Evolutionary conservation across 2,113 vertebrate genomes (phyloP).

Genomic region (Nematolebias whitei): DNA sequence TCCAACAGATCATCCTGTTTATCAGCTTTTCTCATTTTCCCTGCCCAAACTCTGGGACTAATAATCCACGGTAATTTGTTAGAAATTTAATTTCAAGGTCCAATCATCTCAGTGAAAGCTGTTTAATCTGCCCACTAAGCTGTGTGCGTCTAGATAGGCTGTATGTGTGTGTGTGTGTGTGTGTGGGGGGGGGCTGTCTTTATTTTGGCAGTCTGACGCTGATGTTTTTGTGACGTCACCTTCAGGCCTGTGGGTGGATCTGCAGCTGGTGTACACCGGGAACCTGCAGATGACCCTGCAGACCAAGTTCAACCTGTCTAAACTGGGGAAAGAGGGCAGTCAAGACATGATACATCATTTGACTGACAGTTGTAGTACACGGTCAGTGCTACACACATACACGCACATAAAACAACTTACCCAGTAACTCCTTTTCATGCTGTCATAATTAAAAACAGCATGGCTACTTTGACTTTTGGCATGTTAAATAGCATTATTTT

Average conservation of each 20-base stretch:
- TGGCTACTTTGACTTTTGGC: too few species aligned
- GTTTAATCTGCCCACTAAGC: conserved; percentile 56
- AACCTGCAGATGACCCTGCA: conserved; percentile 89
- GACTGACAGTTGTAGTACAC: conserved; percentile 58
- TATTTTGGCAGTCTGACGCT: conserved; percentile 12
- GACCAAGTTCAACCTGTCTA: conserved; percentile 90
- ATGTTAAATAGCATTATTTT: too few species aligned
- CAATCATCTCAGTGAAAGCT: conserved; percentile 49
- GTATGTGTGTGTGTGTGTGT: too few species aligned
- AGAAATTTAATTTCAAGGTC: conserved; percentile 53
- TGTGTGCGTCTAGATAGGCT: conserved; percentile 34
- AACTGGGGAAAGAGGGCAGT: conserved; percentile 84
- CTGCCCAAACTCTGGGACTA: conserved; percentile 10
- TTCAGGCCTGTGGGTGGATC: conserved; percentile 88
- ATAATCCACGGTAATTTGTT: conserved; percentile 51
- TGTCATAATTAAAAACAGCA: too few species aligned
- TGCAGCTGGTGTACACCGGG: conserved; percentile 86
- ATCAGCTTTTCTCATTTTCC: conserved; percentile 12
- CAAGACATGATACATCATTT: conserved; percentile 61
- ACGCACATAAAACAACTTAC: neutral
- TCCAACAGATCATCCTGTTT: conserved; percentile 38
- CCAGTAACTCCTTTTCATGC: too few species aligned
- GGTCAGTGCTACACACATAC: conserved; percentile 64
- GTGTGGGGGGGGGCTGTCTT: conserved; percentile 13
- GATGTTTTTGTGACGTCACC: conserved; percentile 25